These are phyloP conservation scores for Oreotrochilus melanogaster DNA, from an alignment of 2,113 vertebrate species.

Conservation along the genomic window DNA sequence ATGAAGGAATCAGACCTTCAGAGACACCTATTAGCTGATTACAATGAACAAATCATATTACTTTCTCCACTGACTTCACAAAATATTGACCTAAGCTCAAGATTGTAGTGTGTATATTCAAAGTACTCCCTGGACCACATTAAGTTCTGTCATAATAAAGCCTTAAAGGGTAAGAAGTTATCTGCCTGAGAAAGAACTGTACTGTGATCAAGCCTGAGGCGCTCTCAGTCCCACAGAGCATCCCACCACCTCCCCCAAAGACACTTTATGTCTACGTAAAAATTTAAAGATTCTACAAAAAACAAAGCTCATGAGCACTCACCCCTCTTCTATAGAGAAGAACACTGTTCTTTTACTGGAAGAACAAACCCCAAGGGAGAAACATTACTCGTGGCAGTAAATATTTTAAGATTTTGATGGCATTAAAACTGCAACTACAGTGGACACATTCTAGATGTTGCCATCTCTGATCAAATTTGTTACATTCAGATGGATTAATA, in stretches of 20 bases:
- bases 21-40: conserved; percentile 57
- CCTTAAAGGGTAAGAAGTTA: background rate
- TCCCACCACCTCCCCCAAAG: background rate
- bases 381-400: background rate
- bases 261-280: background rate
- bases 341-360: background rate
- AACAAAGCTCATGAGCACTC: background rate
- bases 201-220: background rate
- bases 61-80: conserved; percentile 37
- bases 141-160: conserved; percentile 28
- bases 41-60: conserved; percentile 61
- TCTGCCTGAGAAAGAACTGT: background rate
- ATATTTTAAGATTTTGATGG: background rate
- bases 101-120: conserved; percentile 53
- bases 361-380: background rate
- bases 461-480: background rate
- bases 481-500: background rate
- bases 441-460: background rate
- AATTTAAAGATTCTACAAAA: background rate
- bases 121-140: background rate
- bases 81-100: conserved; percentile 60
- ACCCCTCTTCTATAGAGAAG: background rate
- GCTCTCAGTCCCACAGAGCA: background rate
- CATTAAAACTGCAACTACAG: background rate
- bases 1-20: conserved; percentile 49